Evolutionary conservation across 2,797 vertebrate genomes (phyloP).

Genomic region (Enteromius afrohamiltoni): DNA sequence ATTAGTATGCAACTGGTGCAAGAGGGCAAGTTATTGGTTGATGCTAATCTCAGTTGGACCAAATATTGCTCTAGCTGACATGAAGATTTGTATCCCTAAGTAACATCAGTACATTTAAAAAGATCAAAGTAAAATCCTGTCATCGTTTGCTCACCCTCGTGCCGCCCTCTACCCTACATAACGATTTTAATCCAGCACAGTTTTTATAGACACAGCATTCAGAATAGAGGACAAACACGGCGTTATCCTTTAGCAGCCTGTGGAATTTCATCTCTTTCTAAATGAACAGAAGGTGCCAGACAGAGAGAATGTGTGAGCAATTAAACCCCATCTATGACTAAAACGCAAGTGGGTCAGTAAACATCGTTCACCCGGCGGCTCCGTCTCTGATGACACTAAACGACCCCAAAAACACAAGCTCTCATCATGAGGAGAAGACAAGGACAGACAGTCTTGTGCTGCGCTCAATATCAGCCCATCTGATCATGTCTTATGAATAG

Average conservation of each 20-base stretch:
- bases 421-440: slow-evolving; percentile 11
- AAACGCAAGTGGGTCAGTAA: slow-evolving; percentile 32
- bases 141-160: background rate
- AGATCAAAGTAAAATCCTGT: background rate
- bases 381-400: background rate
- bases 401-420: slow-evolving; percentile 18
- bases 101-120: background rate
- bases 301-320: background rate
- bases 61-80: background rate
- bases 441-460: background rate
- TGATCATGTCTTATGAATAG: slow-evolving; percentile 28
- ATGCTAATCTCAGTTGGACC: background rate
- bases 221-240: background rate
- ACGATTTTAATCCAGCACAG: slow-evolving; percentile 8
- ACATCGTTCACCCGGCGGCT: slow-evolving; percentile 8
- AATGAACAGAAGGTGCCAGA: background rate
- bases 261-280: background rate
- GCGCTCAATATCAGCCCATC: background rate
- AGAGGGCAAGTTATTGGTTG: too few relatives aligned
- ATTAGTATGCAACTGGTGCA: background rate
- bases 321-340: slow-evolving; percentile 6
- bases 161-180: background rate
- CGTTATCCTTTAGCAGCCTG: background rate
- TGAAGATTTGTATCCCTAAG: background rate
- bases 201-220: background rate